Conservation (phyloP, 2,797 vertebrate genomes). For the Danio choprae region DNA sequence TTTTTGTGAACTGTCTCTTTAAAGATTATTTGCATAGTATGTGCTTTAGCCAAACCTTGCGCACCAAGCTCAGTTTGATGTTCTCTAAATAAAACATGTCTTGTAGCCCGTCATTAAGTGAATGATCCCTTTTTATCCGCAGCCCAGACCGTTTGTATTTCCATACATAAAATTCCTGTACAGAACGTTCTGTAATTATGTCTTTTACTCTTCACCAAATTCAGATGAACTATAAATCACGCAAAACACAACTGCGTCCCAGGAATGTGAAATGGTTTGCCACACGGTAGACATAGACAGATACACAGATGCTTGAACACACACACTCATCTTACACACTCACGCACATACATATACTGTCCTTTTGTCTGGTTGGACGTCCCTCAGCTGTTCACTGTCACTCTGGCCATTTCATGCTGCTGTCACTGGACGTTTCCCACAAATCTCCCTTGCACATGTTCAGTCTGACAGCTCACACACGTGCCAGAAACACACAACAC, state of each 20-base stretch:
- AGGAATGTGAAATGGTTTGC: constrained; percentile 29
- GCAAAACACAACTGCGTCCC: constrained; percentile 39
- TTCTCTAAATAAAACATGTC: constrained; percentile 32
- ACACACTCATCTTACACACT: constrained; percentile 44
- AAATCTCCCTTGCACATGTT: constrained; percentile 21
- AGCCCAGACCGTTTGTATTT: constrained; percentile 34
- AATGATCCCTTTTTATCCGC: constrained; percentile 21
- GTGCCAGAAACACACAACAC: constrained; percentile 22
- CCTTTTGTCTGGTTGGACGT: constrained; percentile 55
- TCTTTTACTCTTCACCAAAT: constrained; percentile 6
- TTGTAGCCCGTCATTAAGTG: constrained; percentile 20
- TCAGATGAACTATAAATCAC: constrained; percentile 34
- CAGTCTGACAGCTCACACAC: constrained; percentile 39
- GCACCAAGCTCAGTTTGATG: neutral
- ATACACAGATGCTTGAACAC: constrained; percentile 37
- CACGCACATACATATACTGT: constrained; percentile 37
- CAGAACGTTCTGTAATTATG: constrained; percentile 33
- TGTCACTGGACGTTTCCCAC: constrained; percentile 38
- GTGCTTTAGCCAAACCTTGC: neutral
- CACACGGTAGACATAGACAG: constrained; percentile 28
- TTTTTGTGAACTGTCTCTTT: constrained; percentile 7
- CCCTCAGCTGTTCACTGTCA: constrained; percentile 54
- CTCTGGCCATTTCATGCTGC: constrained; percentile 51
- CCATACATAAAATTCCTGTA: constrained; percentile 14
- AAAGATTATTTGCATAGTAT: neutral